A percentile compares a stretch with the other conserved stretches of the same genome.
Evolutionary conservation across 2,797 vertebrate genomes (phyloP).

Genomic region (Clarias pachynema): DNA sequence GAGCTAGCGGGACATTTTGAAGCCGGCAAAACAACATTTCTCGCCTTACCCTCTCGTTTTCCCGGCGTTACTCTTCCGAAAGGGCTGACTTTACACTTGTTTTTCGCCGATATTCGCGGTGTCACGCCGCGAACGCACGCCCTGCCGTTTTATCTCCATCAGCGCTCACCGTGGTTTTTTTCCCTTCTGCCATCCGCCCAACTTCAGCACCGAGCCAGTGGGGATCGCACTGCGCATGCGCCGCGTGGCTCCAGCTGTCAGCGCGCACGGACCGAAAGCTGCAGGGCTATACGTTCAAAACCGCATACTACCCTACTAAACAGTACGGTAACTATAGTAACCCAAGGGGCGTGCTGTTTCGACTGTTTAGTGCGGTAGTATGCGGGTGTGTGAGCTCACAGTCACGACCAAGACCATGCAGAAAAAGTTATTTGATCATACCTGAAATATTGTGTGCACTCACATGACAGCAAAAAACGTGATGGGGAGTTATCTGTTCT

Average conservation of each 20-base stretch:
- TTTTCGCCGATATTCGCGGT: conserved; percentile 60
- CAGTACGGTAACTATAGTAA: conserved; percentile 3
- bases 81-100: conserved; percentile 56
- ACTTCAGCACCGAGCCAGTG: conserved; percentile 94
- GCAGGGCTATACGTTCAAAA: conserved; percentile 62
- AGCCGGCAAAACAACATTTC: conserved; percentile 59
- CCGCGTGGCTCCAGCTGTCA: conserved; percentile 66
- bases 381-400: not conserved
- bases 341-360: not conserved
- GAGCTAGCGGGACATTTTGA: conserved; percentile 63
- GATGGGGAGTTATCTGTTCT: not conserved
- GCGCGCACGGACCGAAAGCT: conserved; percentile 61
- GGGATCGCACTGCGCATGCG: conserved; percentile 82
- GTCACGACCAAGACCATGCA: conserved; percentile 22
- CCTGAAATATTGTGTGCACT: not conserved
- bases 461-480: not conserved
- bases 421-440: not conserved
- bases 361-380: conserved; percentile 3
- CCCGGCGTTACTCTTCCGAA: conserved; percentile 69
- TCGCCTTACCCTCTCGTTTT: conserved; percentile 72
- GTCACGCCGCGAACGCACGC: conserved; percentile 66
- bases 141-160: conserved; percentile 81
- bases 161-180: conserved; percentile 71
- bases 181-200: conserved; percentile 89
- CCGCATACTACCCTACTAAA: conserved; percentile 29